Conservation (phyloP, 2,113 vertebrate species). For the Irena cyanogastra region DNA sequence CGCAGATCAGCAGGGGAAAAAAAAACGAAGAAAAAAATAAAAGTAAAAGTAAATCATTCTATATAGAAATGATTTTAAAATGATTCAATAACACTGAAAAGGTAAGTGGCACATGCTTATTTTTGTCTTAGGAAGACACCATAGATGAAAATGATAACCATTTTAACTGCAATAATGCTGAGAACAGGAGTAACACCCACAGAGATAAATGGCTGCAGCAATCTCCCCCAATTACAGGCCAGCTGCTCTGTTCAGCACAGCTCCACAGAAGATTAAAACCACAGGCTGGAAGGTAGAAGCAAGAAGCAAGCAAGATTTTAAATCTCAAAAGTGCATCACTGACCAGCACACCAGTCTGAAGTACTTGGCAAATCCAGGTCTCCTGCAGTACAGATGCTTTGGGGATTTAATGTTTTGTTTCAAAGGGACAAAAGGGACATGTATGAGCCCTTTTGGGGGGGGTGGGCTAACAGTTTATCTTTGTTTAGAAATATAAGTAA, state of each 20-base stretch:
- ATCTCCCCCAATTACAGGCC: background rate
- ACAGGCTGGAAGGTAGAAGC: background rate
- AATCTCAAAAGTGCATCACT: background rate
- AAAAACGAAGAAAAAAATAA: rapidly evolving
- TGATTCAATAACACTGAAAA: background rate
- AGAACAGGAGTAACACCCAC: background rate
- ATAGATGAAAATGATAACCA: background rate
- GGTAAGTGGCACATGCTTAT: background rate
- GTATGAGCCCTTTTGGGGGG: background rate
- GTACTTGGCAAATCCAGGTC: background rate
- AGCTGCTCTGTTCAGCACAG: background rate
- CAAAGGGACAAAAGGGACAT: rapidly evolving
- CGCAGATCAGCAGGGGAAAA: background rate
- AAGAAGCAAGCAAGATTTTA: background rate
- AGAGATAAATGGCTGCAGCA: background rate
- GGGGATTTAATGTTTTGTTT: background rate
- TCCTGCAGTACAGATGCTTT: background rate
- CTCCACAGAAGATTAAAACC: background rate
- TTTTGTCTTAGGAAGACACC: background rate
- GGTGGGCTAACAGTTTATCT: background rate
- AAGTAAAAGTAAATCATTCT: background rate
- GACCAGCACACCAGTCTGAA: background rate
- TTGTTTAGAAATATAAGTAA: background rate
- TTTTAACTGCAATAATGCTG: background rate
- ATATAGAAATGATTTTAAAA: background rate